A percentile compares a stretch with the other conserved stretches of the same genome.
phyloP scores from a whole-genome alignment of 2,888 invertebrate genomes.

The Aquatica leii region DNA sequence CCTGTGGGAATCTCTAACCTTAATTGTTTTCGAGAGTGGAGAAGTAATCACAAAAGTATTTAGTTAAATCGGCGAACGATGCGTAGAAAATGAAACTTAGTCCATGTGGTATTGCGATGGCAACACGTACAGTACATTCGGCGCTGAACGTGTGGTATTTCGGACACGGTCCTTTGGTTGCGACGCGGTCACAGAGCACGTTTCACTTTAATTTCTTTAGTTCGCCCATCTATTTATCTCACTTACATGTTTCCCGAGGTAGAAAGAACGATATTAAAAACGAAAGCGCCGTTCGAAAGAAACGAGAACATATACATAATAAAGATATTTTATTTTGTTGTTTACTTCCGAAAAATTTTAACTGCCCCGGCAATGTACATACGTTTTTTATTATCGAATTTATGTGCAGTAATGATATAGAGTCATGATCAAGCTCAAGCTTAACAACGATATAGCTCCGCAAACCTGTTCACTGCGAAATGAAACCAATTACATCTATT shows the following conservation, averaged over 20 bases:
- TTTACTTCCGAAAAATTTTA: slow-evolving; percentile 42
- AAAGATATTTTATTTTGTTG: slow-evolving; percentile 47
- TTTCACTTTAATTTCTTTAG: slow-evolving; percentile 61
- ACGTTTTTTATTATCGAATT: slow-evolving; percentile 41
- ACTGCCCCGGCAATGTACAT: slow-evolving; percentile 34
- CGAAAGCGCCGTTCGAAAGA: slow-evolving; percentile 45
- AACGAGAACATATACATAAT: slow-evolving; percentile 48
- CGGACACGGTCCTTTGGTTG: slow-evolving; percentile 49
- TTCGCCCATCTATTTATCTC: slow-evolving; percentile 57
- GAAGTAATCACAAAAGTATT: slow-evolving; percentile 45
- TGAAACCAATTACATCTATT: slow-evolving; percentile 51
- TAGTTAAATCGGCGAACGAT: slow-evolving; percentile 48
- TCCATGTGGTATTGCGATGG: slow-evolving; percentile 54
- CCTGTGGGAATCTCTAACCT: slow-evolving; percentile 27
- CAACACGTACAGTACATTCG: slow-evolving; percentile 60
- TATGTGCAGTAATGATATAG: slow-evolving; percentile 39
- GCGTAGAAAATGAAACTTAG: slow-evolving; percentile 38
- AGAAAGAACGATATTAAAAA: slow-evolving; percentile 50
- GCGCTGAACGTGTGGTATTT: slow-evolving; percentile 59
- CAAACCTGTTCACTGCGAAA: slow-evolving; percentile 51
- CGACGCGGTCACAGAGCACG: slow-evolving; percentile 61
- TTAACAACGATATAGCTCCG: slow-evolving; percentile 33
- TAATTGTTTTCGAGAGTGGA: slow-evolving; percentile 44
- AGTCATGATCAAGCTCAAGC: slow-evolving; percentile 38
- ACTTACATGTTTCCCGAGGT: slow-evolving; percentile 54